phyloP scores from a whole-genome alignment of 2,888 invertebrate species.

The Apocheima hispidaria region DNA sequence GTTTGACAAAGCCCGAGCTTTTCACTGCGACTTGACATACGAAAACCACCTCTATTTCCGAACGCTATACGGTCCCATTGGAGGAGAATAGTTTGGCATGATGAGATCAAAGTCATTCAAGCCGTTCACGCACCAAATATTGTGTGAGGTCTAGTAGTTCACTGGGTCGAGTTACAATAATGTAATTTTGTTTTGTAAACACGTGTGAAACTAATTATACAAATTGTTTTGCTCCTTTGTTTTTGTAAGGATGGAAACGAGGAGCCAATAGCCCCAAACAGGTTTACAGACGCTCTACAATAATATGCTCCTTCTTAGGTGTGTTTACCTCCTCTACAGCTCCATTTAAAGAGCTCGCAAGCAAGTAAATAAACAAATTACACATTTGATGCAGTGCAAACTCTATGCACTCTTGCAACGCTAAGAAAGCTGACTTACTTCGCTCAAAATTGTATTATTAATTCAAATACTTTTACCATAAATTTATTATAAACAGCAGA shows the following conservation, averaged over 20 bases:
- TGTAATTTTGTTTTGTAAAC: constrained; percentile 56
- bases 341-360: constrained; percentile 26
- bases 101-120: constrained; percentile 59
- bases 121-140: constrained; percentile 78
- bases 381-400: constrained; percentile 16
- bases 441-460: not conserved
- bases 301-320: constrained; percentile 19
- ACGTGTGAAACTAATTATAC: constrained; percentile 48
- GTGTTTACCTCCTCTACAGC: constrained; percentile 28
- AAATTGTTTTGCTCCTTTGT: constrained; percentile 34
- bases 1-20: constrained; percentile 52
- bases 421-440: constrained; percentile 3
- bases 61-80: constrained; percentile 18
- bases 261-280: constrained; percentile 10
- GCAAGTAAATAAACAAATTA: constrained; percentile 12
- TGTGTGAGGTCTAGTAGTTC: constrained; percentile 71
- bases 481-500: not conserved
- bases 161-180: constrained; percentile 73
- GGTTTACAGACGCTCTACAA: constrained; percentile 23
- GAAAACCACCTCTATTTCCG: constrained; percentile 42
- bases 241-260: constrained; percentile 26
- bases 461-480: not conserved
- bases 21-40: constrained; percentile 36
- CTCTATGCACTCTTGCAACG: constrained; percentile 13
- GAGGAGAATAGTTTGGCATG: constrained; percentile 41